Conservation (phyloP, 2,888 invertebrate genomes). For the Tenthredo scrophulariae region DNA sequence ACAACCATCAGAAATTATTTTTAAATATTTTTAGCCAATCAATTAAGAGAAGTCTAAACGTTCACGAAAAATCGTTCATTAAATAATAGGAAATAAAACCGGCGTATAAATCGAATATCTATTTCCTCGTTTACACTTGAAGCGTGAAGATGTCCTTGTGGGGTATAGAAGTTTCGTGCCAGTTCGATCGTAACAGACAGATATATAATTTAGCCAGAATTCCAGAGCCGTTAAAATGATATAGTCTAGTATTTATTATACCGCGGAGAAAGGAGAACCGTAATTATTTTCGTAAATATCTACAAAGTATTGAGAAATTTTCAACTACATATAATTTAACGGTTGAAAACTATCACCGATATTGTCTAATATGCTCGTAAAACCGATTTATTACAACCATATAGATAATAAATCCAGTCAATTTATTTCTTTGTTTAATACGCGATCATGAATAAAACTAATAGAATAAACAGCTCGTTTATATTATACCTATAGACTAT, state of each 20-base stretch:
- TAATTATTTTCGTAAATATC: background rate
- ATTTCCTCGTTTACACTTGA: background rate
- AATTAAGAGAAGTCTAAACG: background rate
- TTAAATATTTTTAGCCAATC: background rate
- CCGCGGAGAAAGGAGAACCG: background rate
- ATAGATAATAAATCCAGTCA: background rate
- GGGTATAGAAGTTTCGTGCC: background rate
- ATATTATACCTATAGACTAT: no score
- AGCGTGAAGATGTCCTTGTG: slow-evolving; percentile 31
- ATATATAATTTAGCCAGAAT: background rate
- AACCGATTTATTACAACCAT: background rate
- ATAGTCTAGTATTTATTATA: background rate
- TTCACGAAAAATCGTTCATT: background rate
- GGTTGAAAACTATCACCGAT: background rate
- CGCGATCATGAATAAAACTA: background rate
- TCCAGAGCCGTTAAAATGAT: background rate
- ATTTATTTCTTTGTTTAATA: background rate
- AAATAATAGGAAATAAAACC: background rate
- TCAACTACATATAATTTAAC: background rate
- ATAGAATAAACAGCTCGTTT: background rate
- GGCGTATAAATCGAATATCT: background rate
- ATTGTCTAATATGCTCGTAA: background rate
- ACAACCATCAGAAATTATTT: background rate
- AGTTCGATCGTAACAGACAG: background rate
- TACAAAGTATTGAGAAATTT: background rate